A percentile compares a stretch with the other conserved stretches of the same genome.
phyloP scores from a whole-genome alignment of 2,113 vertebrate genomes.

The Zonotrichia leucophrys region DNA sequence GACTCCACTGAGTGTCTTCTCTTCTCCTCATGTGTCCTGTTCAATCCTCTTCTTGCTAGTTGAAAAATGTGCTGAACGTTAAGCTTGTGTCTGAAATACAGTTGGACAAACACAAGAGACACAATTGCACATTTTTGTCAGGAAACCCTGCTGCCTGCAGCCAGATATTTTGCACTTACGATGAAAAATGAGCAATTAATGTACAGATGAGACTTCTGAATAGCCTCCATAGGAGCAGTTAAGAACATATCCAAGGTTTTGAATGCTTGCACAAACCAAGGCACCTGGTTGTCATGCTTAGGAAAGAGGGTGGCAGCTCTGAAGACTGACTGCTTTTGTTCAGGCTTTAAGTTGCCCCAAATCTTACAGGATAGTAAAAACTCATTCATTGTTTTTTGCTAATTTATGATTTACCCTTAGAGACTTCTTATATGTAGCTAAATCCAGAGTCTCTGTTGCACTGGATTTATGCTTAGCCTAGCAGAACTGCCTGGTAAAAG shows the following conservation, averaged over 20 bases:
- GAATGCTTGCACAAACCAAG: background rate
- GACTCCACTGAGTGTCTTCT: background rate
- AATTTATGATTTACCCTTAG: background rate
- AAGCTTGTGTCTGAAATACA: background rate
- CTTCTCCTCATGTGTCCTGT: background rate
- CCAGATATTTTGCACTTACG: background rate
- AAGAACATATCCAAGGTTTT: background rate
- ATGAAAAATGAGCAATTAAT: constrained; percentile 39
- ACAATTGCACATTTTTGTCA: constrained; percentile 20
- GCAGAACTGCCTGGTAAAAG: background rate
- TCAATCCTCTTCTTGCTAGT: background rate
- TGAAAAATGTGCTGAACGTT: constrained; percentile 34
- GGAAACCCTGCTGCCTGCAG: constrained; percentile 15
- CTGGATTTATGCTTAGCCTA: constrained; percentile 20
- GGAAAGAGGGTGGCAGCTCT: background rate
- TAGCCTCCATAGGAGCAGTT: background rate
- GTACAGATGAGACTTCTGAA: constrained; percentile 7
- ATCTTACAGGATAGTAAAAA: background rate
- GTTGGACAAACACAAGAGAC: background rate
- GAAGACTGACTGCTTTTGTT: background rate
- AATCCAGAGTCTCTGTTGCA: background rate
- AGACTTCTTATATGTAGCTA: background rate
- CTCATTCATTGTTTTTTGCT: background rate
- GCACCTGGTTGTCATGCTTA: background rate
- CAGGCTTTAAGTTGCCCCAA: background rate